A percentile compares a stretch with the other conserved stretches of the same genome.
These are phyloP conservation scores for Montipora sp. DNA, from an alignment of 64 coral and sea anemone genomes.

Conservation along the genomic window DNA sequence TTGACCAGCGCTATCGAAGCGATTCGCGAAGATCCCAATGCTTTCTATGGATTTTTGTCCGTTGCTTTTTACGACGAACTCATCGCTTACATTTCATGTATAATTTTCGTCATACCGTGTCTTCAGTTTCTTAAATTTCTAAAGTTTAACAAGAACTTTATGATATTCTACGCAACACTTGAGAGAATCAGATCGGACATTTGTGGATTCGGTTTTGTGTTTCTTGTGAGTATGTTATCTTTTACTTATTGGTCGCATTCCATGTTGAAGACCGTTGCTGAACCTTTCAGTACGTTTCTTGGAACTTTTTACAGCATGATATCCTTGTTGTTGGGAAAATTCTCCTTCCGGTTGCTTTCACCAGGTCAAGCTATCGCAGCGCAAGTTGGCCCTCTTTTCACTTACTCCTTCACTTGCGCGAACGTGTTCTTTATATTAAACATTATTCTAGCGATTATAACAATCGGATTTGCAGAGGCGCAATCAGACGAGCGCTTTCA, in stretches of 20 bases:
- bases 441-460: slow-evolving; percentile 66
- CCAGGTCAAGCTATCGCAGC: slow-evolving; percentile 15
- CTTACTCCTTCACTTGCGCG: slow-evolving; percentile 39
- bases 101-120: slow-evolving; percentile 49
- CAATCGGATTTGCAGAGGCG: slow-evolving; percentile 51
- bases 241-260: slow-evolving; percentile 52
- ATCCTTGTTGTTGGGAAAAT: slow-evolving; percentile 52
- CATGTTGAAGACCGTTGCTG: slow-evolving; percentile 24
- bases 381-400: slow-evolving; percentile 56
- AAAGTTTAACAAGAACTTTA: slow-evolving; percentile 80
- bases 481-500: slow-evolving; percentile 46
- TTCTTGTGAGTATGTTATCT: slow-evolving; percentile 41
- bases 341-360: slow-evolving; percentile 46
- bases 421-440: slow-evolving; percentile 64
- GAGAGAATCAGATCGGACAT: slow-evolving; percentile 42
- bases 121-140: slow-evolving; percentile 70
- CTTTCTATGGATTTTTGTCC: slow-evolving; percentile 55
- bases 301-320: slow-evolving; percentile 60
- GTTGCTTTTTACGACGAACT: slow-evolving; percentile 53
- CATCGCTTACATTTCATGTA: slow-evolving; percentile 67
- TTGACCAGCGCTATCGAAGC: slow-evolving; percentile 51
- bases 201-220: slow-evolving; percentile 33
- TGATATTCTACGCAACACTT: slow-evolving; percentile 75
- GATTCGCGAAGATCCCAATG: slow-evolving; percentile 40
- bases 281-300: slow-evolving; percentile 49